Base-by-base conservation (phyloP, 2,888 invertebrate genomes). In the Heliconius sara region DNA sequence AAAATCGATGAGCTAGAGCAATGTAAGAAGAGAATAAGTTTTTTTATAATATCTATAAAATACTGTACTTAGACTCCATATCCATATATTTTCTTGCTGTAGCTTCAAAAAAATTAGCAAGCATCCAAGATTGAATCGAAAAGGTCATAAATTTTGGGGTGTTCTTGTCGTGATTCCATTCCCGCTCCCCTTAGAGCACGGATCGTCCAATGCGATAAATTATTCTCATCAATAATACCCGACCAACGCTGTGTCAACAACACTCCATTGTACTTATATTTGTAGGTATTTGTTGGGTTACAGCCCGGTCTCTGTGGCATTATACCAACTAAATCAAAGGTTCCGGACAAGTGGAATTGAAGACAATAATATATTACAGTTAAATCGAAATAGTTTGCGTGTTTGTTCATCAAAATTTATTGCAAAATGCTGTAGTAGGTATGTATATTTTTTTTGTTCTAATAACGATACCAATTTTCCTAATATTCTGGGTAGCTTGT, bases 181-280 rank as follows among this genome's bases (percentile, higher is more conserved):
- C 89, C 87, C 89, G 88, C 90, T 91, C 91, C 91, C 91, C 91
- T 91, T 90, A 91, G 91, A 91, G 89, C 89, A 90, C 86, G 88
- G 88, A 88, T 88, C 84, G 86, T 85, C 86, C 88, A 87, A 89
- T 88, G 87, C 91, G 87, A 94, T 94, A 94, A 94, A 94, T 94
- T 93, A 93, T 91, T 87, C 87, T 88, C 92, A 94, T 93, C 93
- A 93, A 94, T 94, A 93, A 93, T 92, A 91, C 86, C 88, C 89
- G 86, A 89, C 86, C 88, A 89, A 85, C 85, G 89, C 87, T 91
- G 91, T 92, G 93, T 93, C 93, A 93, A 94, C 93, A 93, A 89
- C 91, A 89, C 88, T 90, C 88, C 88, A 87, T 88, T 88, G 79
- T 80, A 84, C 85, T 85, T 85, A 84, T 85, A 88, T 89, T 89